Percentiles rank a stretch among this genome's conserved stretches.
Evolutionary conservation across 2,113 vertebrate genomes (phyloP).

Genomic region (Eidolon helvum): DNA sequence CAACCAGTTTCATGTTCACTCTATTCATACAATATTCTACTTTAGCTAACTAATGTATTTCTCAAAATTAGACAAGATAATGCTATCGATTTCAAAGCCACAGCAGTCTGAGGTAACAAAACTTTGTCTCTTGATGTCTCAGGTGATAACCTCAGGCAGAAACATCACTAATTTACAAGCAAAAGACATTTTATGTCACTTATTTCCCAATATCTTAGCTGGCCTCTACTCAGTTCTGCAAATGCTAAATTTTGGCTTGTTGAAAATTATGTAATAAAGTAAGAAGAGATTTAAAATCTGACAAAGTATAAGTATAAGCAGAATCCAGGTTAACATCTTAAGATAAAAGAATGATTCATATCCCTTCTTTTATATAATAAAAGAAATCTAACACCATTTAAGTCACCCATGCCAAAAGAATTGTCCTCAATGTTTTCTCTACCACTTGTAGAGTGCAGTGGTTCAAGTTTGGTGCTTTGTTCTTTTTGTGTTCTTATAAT

Average conservation of each 20-base stretch:
- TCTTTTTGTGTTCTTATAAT: not conserved
- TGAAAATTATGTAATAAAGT: conserved; percentile 10
- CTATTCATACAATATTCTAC: conserved; percentile 1
- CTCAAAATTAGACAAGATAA: not conserved
- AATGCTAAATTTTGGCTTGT: not conserved
- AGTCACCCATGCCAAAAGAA: not conserved
- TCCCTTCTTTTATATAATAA: not conserved
- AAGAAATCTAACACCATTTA: not conserved
- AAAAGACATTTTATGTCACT: not conserved
- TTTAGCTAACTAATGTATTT: not conserved
- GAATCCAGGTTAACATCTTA: not conserved
- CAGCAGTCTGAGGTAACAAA: not conserved
- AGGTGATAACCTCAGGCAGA: not conserved
- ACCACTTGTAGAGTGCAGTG: not conserved
- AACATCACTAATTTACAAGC: not conserved
- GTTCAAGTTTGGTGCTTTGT: conserved; percentile 22
- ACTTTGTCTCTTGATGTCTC: not conserved
- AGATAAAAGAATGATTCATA: not conserved
- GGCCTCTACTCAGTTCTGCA: not conserved
- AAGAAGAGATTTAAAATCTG: not conserved
- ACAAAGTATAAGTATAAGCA: not conserved
- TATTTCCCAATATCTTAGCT: not conserved
- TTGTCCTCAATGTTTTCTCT: not conserved
- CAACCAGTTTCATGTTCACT: not conserved
- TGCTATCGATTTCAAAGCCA: not conserved